Conservation (phyloP, 2,113 vertebrate species). For the Tetraodon nigroviridis region DNA sequence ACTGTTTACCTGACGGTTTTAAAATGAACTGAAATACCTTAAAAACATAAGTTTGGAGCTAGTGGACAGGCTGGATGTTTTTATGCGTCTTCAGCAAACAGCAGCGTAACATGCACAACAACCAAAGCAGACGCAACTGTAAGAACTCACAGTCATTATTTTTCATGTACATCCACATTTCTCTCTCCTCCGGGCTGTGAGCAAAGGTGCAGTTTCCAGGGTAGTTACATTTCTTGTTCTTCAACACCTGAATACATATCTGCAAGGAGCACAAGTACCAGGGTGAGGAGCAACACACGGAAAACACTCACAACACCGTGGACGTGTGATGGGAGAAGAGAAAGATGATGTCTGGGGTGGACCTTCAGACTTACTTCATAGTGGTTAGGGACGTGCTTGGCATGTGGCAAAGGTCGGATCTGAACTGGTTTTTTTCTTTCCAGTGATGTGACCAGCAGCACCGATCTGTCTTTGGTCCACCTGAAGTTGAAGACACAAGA, state of each 20-base stretch:
- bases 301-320: background rate
- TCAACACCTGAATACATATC: slow-evolving; percentile 88
- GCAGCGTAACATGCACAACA: background rate
- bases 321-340: no score
- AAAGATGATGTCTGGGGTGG: background rate
- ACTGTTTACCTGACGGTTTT: background rate
- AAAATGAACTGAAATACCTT: no score
- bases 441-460: slow-evolving; percentile 86
- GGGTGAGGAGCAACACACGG: background rate
- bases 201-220: slow-evolving; percentile 89
- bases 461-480: slow-evolving; percentile 87
- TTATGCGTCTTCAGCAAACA: background rate
- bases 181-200: slow-evolving; percentile 91
- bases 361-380: slow-evolving; percentile 85
- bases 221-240: slow-evolving; percentile 86
- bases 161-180: slow-evolving; percentile 98
- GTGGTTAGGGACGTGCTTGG: slow-evolving; percentile 83
- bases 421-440: slow-evolving; percentile 90
- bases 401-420: slow-evolving; percentile 85
- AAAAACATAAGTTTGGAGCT: no score
- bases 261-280: slow-evolving; percentile 52
- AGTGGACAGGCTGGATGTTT: background rate
- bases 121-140: background rate
- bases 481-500: slow-evolving; percentile 57
- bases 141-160: slow-evolving; percentile 86